Conservation (phyloP, 2,113 vertebrate genomes). For the Charadrius vociferus region DNA sequence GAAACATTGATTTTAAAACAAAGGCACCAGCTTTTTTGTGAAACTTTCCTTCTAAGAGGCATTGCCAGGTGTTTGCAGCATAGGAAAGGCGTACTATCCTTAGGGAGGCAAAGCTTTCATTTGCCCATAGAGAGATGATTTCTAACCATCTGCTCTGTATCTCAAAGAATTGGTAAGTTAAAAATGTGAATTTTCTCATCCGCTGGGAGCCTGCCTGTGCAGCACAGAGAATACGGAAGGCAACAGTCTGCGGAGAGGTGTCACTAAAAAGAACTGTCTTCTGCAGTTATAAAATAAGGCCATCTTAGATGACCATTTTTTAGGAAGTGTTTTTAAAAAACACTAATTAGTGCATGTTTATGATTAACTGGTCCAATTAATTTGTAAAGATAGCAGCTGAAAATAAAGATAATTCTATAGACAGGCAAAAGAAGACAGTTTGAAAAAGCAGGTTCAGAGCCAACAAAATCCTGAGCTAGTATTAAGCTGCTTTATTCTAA, state of each 20-base stretch:
- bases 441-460: not conserved
- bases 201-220: not conserved
- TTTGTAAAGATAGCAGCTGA: not conserved
- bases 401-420: not conserved
- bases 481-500: not conserved
- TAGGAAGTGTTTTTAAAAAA: not conserved
- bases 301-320: not conserved
- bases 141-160: conserved; percentile 59
- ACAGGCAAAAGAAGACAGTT: not conserved
- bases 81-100: not conserved
- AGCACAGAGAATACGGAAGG: not conserved
- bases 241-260: not conserved
- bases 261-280: not conserved
- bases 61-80: conserved; percentile 45
- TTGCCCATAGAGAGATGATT: conserved; percentile 27
- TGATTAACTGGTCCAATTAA: not conserved
- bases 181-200: conserved; percentile 39
- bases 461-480: not conserved
- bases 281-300: not conserved
- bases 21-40: not conserved
- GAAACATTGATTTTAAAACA: not conserved
- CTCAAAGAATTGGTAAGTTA: conserved; percentile 35
- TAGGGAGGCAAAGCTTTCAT: conserved; percentile 27
- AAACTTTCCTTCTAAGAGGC: not conserved
- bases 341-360: not conserved